Conservation (phyloP, 2,888 invertebrate species). For the Prionchulus punctatus region DNA sequence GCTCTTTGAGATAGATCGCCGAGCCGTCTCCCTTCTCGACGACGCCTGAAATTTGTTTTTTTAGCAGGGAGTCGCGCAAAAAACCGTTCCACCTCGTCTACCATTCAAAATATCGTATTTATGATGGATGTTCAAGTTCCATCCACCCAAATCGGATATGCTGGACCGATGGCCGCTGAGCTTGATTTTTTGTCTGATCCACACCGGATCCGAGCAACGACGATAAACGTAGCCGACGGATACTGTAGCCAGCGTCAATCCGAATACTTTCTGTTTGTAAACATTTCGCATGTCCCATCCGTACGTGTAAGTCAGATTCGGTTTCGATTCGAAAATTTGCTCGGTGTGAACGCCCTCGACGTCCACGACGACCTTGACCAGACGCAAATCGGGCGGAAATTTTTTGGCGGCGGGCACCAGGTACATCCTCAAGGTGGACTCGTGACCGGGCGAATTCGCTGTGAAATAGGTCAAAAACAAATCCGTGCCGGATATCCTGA, state of each 20-base stretch:
- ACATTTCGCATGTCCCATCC: conserved; percentile 96
- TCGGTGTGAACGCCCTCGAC: conserved; percentile 82
- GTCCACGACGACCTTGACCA: conserved; percentile 79
- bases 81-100: conserved; percentile 31
- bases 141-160: conserved; percentile 88
- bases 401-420: conserved; percentile 58
- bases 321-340: conserved; percentile 85
- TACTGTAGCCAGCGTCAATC: conserved; percentile 68
- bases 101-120: conserved; percentile 96
- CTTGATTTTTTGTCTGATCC: conserved; percentile 85
- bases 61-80: neutral
- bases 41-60: conserved; percentile 47
- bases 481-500: conserved; percentile 74
- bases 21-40: conserved; percentile 94
- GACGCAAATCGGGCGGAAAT: conserved; percentile 56
- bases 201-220: conserved; percentile 62
- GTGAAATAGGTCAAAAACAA: conserved; percentile 87
- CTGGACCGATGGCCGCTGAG: conserved; percentile 88
- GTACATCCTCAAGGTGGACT: conserved; percentile 77
- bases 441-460: conserved; percentile 78
- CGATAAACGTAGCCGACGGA: conserved; percentile 83
- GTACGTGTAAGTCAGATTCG: conserved; percentile 81
- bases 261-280: conserved; percentile 92
- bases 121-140: conserved; percentile 94
- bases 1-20: conserved; percentile 68